phyloP scores from a whole-genome alignment of 2,797 vertebrate species.

The Synaphobranchus kaupii region DNA sequence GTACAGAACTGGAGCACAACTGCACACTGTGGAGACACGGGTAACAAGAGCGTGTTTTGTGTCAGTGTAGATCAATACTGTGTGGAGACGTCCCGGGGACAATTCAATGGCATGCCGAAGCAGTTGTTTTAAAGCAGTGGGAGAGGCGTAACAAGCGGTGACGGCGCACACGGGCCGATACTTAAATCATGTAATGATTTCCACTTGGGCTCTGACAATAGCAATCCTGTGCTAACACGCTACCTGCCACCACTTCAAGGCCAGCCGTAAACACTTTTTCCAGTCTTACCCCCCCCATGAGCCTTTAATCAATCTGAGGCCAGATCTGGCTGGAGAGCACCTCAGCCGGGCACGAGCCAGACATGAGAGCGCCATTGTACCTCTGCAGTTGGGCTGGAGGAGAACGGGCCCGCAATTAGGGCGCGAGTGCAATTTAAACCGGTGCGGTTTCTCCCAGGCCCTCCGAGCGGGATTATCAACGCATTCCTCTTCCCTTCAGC shows the following conservation, averaged over 20 bases:
- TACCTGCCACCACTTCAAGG: background rate
- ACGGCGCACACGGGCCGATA: background rate
- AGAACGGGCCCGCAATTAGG: conserved; percentile 19
- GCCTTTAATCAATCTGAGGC: conserved; percentile 8
- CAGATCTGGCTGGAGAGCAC: background rate
- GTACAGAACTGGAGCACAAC: background rate
- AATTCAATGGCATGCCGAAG: background rate
- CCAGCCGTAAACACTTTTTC: background rate
- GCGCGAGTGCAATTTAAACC: background rate
- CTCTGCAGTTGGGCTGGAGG: background rate
- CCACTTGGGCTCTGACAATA: conserved; percentile 1
- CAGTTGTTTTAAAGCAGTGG: background rate
- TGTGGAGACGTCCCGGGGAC: background rate
- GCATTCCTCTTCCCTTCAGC: conserved; percentile 21
- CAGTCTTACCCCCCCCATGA: background rate
- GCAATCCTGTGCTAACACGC: background rate
- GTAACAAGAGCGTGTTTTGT: background rate
- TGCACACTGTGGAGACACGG: background rate
- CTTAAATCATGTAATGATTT: background rate
- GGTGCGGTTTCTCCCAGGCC: background rate
- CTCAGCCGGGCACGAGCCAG: conserved; percentile 7
- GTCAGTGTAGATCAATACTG: background rate
- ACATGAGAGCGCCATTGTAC: conserved; percentile 23
- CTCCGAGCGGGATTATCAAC: background rate
- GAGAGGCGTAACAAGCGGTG: background rate